Evolutionary conservation across 1,140 invertebrate species (phyloP).

Genomic region (Eriocheir sinensis): DNA sequence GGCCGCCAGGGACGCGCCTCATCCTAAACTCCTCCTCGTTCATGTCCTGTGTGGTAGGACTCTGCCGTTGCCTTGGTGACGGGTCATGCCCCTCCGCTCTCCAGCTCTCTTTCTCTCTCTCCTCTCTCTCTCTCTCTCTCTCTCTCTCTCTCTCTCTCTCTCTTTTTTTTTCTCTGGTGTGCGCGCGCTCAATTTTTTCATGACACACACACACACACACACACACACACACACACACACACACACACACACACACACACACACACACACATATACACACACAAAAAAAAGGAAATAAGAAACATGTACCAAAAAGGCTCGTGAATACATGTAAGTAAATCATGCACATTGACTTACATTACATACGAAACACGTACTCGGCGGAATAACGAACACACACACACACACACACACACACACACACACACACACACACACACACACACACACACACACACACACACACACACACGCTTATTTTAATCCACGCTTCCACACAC

Average conservation of each 20-base stretch:
- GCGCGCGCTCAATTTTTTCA: not conserved
- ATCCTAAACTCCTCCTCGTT: too few relatives aligned
- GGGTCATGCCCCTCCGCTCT: not conserved
- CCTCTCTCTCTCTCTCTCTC: not conserved
- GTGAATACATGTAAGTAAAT: too few relatives aligned
- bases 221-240: constrained; percentile 30
- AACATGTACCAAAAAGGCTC: too few relatives aligned
- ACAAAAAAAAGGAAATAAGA: constrained; percentile 5
- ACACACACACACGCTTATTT: not conserved
- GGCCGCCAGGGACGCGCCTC: too few relatives aligned
- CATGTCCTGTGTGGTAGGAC: too few relatives aligned
- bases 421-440: constrained; percentile 53
- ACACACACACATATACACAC: constrained; percentile 34
- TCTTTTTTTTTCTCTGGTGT: not conserved
- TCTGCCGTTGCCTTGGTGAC: not conserved
- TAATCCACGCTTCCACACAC: not conserved
- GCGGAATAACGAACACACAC: not conserved
- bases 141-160: too few relatives aligned
- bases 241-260: constrained; percentile 54
- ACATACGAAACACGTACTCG: too few relatives aligned
- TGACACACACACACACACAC: constrained; percentile 39
- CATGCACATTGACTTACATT: too few relatives aligned
- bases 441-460: constrained; percentile 8
- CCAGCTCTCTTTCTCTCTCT: constrained; percentile 24
- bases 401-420: constrained; percentile 52